Percentiles rank a stretch among this genome's conserved stretches.
Evolutionary conservation across 2,113 vertebrate species (phyloP).

Genomic region (Ifrita kowaldi): DNA sequence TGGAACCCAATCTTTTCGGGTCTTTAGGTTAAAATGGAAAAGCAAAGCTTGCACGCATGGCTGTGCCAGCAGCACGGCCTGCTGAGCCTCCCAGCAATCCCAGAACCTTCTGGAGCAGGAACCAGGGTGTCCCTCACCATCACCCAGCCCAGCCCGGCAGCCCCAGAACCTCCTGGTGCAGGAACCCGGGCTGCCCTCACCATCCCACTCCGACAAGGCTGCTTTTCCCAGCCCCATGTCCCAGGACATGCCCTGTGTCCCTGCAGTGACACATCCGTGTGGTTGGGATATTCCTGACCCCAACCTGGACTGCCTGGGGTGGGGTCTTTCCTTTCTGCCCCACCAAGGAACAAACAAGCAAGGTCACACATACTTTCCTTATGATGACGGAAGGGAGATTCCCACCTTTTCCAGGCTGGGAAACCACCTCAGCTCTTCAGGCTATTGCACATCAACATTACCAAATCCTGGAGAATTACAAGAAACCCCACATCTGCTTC

Average conservation of each 20-base stretch:
- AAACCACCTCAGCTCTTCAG: neutral
- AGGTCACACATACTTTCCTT: neutral
- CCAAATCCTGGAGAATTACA: neutral
- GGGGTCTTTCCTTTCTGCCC: neutral
- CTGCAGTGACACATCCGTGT: accelerated
- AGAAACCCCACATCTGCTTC: neutral
- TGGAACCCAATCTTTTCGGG: constrained; percentile 39
- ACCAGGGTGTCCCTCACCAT: neutral
- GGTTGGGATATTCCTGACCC: too few relatives aligned
- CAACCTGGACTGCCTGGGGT: too few relatives aligned
- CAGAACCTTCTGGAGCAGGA: neutral
- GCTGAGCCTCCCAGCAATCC: neutral
- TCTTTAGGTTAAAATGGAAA: constrained; percentile 40
- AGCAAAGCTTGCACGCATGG: neutral
- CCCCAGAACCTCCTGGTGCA: neutral
- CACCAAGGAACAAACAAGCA: neutral
- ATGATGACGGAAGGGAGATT: neutral
- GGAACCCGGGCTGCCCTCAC: neutral
- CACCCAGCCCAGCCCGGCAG: neutral
- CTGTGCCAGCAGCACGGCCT: neutral
- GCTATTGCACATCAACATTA: neutral
- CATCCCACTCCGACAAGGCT: accelerated
- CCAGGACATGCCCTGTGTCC: accelerated
- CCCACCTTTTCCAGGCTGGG: neutral
- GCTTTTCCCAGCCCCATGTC: accelerated